Evolutionary conservation across 2,113 vertebrate genomes (phyloP).

Genomic region (Willisornis vidua): DNA sequence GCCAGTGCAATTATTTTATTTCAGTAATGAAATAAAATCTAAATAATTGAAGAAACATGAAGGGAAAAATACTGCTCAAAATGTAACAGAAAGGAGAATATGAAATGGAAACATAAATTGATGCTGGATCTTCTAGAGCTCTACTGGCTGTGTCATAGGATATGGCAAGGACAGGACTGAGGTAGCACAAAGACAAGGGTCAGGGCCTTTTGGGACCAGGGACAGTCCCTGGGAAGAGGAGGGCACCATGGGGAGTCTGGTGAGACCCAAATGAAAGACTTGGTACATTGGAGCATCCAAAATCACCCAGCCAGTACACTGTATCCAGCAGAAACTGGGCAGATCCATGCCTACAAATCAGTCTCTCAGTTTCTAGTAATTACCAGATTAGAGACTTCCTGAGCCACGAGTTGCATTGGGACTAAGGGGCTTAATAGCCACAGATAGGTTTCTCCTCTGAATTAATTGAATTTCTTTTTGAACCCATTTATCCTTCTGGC

Average conservation of each 20-base stretch:
- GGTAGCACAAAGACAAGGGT: accelerated
- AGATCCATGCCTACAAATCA: background rate
- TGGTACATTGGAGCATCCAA: background rate
- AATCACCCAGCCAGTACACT: background rate
- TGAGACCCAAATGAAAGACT: background rate
- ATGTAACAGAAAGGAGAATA: background rate
- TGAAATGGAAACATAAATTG: background rate
- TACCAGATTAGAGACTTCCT: slow-evolving; percentile 1
- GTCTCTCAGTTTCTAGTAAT: background rate
- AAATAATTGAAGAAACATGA: background rate
- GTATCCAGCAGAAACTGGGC: background rate
- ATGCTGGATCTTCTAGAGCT: background rate
- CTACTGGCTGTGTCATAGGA: accelerated
- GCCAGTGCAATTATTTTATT: background rate
- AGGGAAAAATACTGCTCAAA: background rate
- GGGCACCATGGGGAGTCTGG: accelerated
- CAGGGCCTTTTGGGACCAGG: background rate
- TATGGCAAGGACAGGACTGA: background rate
- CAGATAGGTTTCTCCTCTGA: background rate
- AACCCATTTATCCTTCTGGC: background rate
- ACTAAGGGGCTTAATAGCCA: background rate
- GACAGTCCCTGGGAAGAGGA: accelerated
- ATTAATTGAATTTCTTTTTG: background rate
- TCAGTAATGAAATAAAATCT: background rate
- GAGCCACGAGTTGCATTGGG: background rate